A percentile compares a stretch with the other conserved stretches of the same genome.
Conservation (phyloP, 2,797 vertebrate species). For the Sebastes variabilis region DNA sequence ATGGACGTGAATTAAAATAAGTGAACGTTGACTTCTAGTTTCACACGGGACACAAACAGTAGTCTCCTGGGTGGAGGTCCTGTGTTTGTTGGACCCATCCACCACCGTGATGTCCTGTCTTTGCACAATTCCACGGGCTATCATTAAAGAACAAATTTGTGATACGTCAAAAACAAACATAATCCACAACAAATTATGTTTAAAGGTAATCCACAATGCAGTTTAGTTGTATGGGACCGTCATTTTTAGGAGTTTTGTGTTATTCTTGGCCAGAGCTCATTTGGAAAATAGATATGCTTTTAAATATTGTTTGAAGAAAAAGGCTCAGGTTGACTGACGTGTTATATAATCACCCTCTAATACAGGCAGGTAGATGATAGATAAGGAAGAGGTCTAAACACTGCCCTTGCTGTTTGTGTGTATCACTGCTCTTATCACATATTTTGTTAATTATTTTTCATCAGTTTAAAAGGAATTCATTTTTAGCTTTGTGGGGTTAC, state of each 20-base stretch:
- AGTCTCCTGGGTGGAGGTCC: neutral
- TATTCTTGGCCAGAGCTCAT: neutral
- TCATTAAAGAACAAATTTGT: too few species aligned
- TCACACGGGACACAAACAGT: too few species aligned
- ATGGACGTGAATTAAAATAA: too few species aligned
- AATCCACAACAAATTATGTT: neutral
- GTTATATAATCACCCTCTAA: neutral
- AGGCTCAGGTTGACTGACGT: neutral
- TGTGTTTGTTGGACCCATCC: neutral
- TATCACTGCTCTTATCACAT: neutral
- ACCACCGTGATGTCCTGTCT: too few species aligned
- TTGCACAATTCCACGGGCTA: too few species aligned
- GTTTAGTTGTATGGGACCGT: neutral
- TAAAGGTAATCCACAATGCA: neutral
- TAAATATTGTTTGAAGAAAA: slow-evolving; percentile 4
- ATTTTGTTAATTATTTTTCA: slow-evolving; percentile 14
- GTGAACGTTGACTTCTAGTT: too few species aligned
- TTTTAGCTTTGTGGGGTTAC: neutral
- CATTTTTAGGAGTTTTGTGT: neutral
- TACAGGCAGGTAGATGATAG: neutral
- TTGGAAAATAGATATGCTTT: neutral
- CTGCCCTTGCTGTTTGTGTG: neutral
- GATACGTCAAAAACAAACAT: neutral
- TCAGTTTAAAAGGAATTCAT: neutral
- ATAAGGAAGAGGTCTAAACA: neutral